Base-by-base conservation (phyloP, 92 coral and sea anemone species). In the Plumapathes pennacea region DNA sequence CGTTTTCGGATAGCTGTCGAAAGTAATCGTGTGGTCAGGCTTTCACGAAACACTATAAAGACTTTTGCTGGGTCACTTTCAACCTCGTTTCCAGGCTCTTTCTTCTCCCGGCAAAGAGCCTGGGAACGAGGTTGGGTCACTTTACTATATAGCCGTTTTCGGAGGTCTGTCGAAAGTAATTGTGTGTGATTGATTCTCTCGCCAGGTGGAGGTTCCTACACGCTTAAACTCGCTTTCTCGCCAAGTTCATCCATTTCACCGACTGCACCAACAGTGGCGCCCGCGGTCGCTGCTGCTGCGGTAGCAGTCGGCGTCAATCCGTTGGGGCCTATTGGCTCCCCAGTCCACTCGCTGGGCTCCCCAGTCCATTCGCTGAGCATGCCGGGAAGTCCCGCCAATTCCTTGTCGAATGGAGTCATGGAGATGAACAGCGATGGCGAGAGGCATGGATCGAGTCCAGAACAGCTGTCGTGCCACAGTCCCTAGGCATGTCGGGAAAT, bases 211-310 rank as follows among this genome's bases (percentile, higher is more conserved):
- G 99, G 99, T 12, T 94, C 99, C 18, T 94, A 85, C 59, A 94
- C 99, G 12, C 77, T 94, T 21, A 94, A 94, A 66, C 85, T 94
- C 43, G 99, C 99, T 10, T 94, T 94, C 60, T 94, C 99, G 12
- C 99, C 99, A 51, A 94, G 99, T 67, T 94, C 99, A 8, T 84
- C 99, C 0, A 94, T 94, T 25, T 89, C 99, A 10, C 99, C 99
- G 2, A 89, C 99, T 3, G 99, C 99, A 10, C 99, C 99, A 25
- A 94, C 99, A 32, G 99, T 94, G 38, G 99, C 99, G 71, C 99
- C 99, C 30, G 99, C 99, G 44, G 99, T 94, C 20, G 99, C 96
- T 24, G 99, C 99, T 10, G 99, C 99, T 60, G 99, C 99, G 49
- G 97, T 80, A 41, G 89, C 96, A 42, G 83, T 85, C 47, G 86